Base-by-base conservation (phyloP, 2,888 invertebrate genomes). In the Sinopyrophorus schimmeli region DNA sequence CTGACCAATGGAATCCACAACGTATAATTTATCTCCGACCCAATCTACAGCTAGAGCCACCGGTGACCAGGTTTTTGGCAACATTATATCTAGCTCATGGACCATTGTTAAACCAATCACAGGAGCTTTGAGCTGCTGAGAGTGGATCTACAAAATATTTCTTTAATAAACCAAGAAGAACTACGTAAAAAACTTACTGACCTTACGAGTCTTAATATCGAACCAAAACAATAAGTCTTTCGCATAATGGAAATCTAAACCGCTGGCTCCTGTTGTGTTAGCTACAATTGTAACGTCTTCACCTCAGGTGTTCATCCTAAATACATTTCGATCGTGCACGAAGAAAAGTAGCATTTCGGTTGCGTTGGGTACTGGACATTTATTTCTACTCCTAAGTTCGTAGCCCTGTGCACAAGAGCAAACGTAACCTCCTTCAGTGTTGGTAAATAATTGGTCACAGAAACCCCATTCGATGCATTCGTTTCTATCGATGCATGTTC, bases 11-110 rank as follows among this genome's bases (percentile, higher is more conserved):
- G 89, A 84, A 72, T 98, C 97, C 0, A 92, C 92, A 11, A 96
- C 91, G 74, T 97, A 98, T 5, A 99, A 79, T 71, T 96, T 97
- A 71, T 94, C 89, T 0, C 94, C 94, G 27, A 98, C 85, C 94
- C 97, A 99, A 76, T 98, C 98, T 9, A 97, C 89, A 5, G 98
- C 96, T 35, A 98, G 71, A 0, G 93, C 88, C 0, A 91, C 87
- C 0, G 94, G 94, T 0, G 89, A 81, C 92, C 93, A 93, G 0
- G 90, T 89, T 0, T 90, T 90, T 0, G 91, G 84, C 17, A 90
- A 75, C 0, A 84, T 78, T 56, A 92, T 84, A 64, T 89, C 89
- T 4, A 76, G 72, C 53, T 81, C 81, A 9, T 75, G 69, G 56
- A 76, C 78, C 20, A 68, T 62, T n/a, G 70, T 61, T 14, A 75